Evolutionary conservation across 2,888 invertebrate genomes (phyloP).

Genomic region (Phlogophora meticulosa): DNA sequence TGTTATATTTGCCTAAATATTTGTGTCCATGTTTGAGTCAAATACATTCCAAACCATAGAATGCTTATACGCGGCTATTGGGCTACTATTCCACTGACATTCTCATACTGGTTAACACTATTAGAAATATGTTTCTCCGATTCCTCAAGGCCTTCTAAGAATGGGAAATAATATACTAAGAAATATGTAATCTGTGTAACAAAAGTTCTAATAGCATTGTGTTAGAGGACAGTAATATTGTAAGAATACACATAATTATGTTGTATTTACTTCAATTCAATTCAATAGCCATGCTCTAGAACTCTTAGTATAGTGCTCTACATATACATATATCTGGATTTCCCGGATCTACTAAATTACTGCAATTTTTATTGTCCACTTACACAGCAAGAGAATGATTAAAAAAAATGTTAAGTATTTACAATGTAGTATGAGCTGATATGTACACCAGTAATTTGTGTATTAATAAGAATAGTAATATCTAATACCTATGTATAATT

Average conservation of each 20-base stretch:
- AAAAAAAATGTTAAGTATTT: too few relatives aligned
- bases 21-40: too few relatives aligned
- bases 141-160: constrained; percentile 33
- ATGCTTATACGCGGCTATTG: background rate
- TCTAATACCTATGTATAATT: too few relatives aligned
- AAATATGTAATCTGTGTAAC: constrained; percentile 30
- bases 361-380: too few relatives aligned
- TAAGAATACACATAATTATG: constrained; percentile 20
- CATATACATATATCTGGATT: too few relatives aligned
- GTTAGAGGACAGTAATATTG: constrained; percentile 25
- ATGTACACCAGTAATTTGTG: too few relatives aligned
- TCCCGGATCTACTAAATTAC: too few relatives aligned
- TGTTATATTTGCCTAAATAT: too few relatives aligned
- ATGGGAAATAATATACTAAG: constrained; percentile 5
- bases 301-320: background rate
- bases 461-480: too few relatives aligned
- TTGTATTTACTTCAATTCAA: constrained; percentile 27
- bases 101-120: background rate
- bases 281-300: constrained; percentile 7
- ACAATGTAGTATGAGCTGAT: too few relatives aligned
- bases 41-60: too few relatives aligned
- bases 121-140: constrained; percentile 10
- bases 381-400: too few relatives aligned
- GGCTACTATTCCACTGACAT: background rate
- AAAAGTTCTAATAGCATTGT: constrained; percentile 22